Conservation (phyloP, 2,888 invertebrate genomes). For the Sesamia inferens region DNA sequence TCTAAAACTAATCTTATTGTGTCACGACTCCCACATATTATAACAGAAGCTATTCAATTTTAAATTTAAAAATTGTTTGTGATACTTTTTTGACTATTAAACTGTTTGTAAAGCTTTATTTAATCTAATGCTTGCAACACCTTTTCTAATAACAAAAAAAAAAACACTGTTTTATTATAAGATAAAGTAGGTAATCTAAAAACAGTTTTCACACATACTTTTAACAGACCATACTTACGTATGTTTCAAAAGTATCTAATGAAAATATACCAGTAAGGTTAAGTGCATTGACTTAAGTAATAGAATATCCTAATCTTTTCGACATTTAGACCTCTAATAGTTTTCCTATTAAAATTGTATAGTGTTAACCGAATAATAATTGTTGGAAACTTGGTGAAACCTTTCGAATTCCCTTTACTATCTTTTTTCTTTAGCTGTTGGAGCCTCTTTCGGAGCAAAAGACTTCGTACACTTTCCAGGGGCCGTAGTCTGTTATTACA, state of each 20-base stretch:
- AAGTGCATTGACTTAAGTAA: no score
- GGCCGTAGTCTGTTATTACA: no score
- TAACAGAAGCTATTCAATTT: slow-evolving; percentile 16
- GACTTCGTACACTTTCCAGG: neutral
- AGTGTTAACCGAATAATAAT: neutral
- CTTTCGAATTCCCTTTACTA: neutral
- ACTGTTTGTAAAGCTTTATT: neutral
- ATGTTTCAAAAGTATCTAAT: no score
- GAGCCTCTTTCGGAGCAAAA: neutral
- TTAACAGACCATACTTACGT: neutral
- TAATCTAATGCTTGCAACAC: slow-evolving; percentile 15
- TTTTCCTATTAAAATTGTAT: neutral
- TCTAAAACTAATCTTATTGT: slow-evolving; percentile 36
- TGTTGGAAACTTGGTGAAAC: neutral
- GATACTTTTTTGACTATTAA: no score
- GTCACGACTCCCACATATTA: slow-evolving; percentile 37
- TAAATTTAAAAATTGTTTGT: neutral
- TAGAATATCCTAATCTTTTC: no score
- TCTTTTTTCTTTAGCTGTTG: neutral
- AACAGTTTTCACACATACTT: neutral
- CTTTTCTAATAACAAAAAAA: slow-evolving; percentile 15
- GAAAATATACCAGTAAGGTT: neutral
- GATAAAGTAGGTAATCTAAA: slow-evolving; percentile 17
- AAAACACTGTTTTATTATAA: slow-evolving; percentile 13
- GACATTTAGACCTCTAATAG: neutral